phyloP scores from a whole-genome alignment of 2,797 vertebrate genomes.

The Gymnodraco acuticeps region DNA sequence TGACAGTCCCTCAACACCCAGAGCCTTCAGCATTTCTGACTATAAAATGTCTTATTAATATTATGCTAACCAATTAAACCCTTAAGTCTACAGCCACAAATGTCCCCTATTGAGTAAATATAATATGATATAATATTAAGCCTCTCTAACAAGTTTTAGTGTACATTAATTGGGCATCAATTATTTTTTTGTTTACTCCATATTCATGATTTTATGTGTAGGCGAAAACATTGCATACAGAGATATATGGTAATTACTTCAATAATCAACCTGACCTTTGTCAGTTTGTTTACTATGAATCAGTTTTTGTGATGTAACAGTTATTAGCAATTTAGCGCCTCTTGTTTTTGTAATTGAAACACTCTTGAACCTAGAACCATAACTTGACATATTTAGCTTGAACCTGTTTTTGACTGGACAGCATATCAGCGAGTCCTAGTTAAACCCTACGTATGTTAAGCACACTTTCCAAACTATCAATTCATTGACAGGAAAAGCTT shows the following conservation, averaged over 20 bases:
- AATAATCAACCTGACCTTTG: conserved; percentile 28
- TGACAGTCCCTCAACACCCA: too few relatives aligned
- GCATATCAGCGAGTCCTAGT: neutral
- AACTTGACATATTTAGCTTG: neutral
- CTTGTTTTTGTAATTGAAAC: conserved; percentile 41
- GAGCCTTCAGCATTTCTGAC: neutral
- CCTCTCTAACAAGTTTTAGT: neutral
- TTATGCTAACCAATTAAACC: neutral
- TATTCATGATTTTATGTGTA: conserved; percentile 1
- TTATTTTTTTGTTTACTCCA: neutral
- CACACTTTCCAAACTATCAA: conserved; percentile 8
- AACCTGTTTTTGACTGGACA: neutral
- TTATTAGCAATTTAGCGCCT: conserved; percentile 26
- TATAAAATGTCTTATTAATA: neutral
- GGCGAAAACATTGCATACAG: conserved; percentile 7
- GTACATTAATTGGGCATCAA: conserved; percentile 1
- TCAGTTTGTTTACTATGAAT: conserved; percentile 20
- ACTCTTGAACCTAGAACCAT: conserved; percentile 5
- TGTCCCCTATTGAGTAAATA: neutral
- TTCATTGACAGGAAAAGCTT: conserved; percentile 5
- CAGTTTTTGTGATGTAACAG: conserved; percentile 7
- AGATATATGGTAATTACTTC: conserved; percentile 30
- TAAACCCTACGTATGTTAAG: conserved; percentile 22
- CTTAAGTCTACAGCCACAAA: neutral
- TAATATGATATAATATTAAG: neutral